phyloP scores from a whole-genome alignment of 1,140 invertebrate genomes.

The Drosophila littoralis region DNA sequence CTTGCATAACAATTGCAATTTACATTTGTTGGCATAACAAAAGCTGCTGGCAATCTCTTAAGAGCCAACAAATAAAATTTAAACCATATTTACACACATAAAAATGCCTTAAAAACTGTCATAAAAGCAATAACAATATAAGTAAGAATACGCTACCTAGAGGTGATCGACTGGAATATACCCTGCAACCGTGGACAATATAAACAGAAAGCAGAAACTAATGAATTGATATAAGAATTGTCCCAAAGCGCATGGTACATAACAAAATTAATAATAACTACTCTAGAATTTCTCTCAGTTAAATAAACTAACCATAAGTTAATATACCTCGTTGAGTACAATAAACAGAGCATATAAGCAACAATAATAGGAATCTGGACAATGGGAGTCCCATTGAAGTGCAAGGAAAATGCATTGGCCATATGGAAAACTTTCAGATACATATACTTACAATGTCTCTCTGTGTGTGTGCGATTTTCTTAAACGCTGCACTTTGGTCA shows the following conservation, averaged over 20 bases:
- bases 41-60: conserved; percentile 50
- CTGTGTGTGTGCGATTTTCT: conserved; percentile 37
- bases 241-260: too few species aligned
- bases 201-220: neutral
- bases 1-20: conserved; percentile 61
- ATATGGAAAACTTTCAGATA: conserved; percentile 43
- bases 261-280: too few species aligned
- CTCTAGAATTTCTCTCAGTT: too few species aligned
- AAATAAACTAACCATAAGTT: neutral
- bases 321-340: neutral
- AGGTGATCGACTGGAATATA: neutral
- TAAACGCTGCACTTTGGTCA: conserved; percentile 75
- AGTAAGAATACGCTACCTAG: neutral
- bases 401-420: conserved; percentile 44
- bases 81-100: conserved; percentile 63
- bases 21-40: conserved; percentile 49
- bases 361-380: conserved; percentile 46
- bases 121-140: conserved; percentile 37
- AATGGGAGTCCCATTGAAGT: conserved; percentile 33
- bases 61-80: conserved; percentile 54
- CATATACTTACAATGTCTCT: conserved; percentile 23
- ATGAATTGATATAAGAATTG: neutral
- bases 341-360: neutral
- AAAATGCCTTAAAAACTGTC: conserved; percentile 69
- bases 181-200: neutral